Conservation (phyloP, 2,113 vertebrate genomes). For the Mormyrus iriodes region DNA sequence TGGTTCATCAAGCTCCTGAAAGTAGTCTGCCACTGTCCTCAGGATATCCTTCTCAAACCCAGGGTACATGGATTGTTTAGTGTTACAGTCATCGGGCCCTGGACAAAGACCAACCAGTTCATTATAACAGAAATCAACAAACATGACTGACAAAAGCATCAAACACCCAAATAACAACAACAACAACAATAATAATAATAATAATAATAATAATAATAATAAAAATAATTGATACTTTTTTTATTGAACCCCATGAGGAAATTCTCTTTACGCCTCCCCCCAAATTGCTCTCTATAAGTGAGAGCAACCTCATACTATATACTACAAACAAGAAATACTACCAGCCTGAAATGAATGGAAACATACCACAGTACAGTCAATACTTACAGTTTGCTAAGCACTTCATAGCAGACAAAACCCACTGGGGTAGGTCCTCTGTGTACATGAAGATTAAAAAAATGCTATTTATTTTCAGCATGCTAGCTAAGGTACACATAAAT, state of each 20-base stretch:
- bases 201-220: too few species aligned
- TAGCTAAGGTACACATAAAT: neutral
- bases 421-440: constrained; percentile 74
- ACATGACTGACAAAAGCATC: neutral
- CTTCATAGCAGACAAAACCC: constrained; percentile 83
- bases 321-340: neutral
- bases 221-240: too few species aligned
- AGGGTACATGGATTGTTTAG: constrained; percentile 69
- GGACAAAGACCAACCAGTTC: neutral
- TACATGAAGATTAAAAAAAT: neutral
- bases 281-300: too few species aligned
- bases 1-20: constrained; percentile 69
- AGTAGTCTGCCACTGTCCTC: constrained; percentile 74
- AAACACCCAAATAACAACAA: too few species aligned
- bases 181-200: too few species aligned
- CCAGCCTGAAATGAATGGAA: neutral
- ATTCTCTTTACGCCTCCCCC: too few species aligned
- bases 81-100: constrained; percentile 73
- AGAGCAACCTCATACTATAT: too few species aligned
- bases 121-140: neutral
- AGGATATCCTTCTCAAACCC: constrained; percentile 82
- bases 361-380: neutral
- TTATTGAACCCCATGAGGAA: too few species aligned
- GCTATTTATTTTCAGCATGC: neutral
- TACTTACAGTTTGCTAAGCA: constrained; percentile 81